phyloP scores from a whole-genome alignment of 2,888 invertebrate genomes.

The Eucriotettix oculatus region DNA sequence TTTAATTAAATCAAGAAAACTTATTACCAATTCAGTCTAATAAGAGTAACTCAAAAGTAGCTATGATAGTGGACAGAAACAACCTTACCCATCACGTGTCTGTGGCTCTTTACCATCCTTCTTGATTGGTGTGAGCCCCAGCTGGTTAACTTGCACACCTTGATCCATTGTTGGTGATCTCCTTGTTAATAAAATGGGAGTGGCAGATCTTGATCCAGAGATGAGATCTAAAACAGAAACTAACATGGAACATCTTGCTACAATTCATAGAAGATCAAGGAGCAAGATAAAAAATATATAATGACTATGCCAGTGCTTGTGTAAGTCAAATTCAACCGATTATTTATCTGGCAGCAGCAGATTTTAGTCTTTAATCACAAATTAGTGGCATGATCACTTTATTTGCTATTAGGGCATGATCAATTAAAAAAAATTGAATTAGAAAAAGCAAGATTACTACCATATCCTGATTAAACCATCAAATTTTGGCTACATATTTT shows the following conservation, averaged over 20 bases:
- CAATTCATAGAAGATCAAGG: constrained; percentile 4
- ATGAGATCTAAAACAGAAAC: constrained; percentile 50
- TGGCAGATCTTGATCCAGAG: constrained; percentile 62
- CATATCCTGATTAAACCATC: no score
- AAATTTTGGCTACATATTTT: no score
- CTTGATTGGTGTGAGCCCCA: constrained; percentile 18
- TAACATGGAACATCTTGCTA: constrained; percentile 14
- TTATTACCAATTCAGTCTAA: no score
- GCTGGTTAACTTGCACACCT: constrained; percentile 44
- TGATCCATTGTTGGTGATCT: constrained; percentile 79
- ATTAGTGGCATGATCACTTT: no score
- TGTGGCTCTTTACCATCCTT: constrained; percentile 21
- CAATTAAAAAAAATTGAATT: no score
- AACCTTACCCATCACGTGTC: not conserved
- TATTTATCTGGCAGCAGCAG: no score
- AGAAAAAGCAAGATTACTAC: no score
- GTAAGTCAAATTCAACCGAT: no score
- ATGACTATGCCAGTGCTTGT: not conserved
- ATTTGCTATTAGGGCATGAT: no score
- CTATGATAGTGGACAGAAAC: not conserved
- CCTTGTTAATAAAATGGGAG: constrained; percentile 52
- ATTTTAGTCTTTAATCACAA: no score
- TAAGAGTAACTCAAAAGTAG: no score
- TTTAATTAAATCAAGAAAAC: no score
- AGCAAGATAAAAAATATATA: constrained; percentile 3